phyloP scores from a whole-genome alignment of 2,888 invertebrate genomes.

The Xestia sexstrigata region DNA sequence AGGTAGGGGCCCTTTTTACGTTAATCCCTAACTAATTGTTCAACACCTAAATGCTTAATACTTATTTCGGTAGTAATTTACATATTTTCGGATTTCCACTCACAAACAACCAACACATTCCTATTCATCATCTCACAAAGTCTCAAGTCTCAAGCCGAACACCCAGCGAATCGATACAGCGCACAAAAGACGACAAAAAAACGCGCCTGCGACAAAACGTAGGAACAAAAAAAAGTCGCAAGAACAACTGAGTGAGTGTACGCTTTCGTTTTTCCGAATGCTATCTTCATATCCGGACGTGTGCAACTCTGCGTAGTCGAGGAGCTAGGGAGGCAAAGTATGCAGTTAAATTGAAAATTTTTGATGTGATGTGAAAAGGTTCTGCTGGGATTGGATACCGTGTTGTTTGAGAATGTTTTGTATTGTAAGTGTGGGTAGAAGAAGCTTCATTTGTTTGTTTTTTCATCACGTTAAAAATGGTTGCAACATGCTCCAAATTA shows the following conservation, averaged over 20 bases:
- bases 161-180: slow-evolving; percentile 78
- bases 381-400: slow-evolving; percentile 52
- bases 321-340: slow-evolving; percentile 55
- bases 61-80: not conserved
- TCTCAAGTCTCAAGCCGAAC: slow-evolving; percentile 69
- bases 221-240: slow-evolving; percentile 75
- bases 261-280: slow-evolving; percentile 84
- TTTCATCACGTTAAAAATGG: not conserved
- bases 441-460: slow-evolving; percentile 12
- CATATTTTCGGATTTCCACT: not conserved
- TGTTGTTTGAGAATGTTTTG: slow-evolving; percentile 53
- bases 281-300: slow-evolving; percentile 89
- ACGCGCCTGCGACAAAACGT: slow-evolving; percentile 74
- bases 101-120: slow-evolving; percentile 35
- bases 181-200: slow-evolving; percentile 80
- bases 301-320: slow-evolving; percentile 63
- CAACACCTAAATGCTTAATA: not conserved
- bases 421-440: slow-evolving; percentile 15
- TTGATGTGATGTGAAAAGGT: slow-evolving; percentile 67
- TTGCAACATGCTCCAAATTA: not conserved
- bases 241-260: slow-evolving; percentile 79
- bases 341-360: slow-evolving; percentile 60
- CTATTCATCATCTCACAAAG: slow-evolving; percentile 66
- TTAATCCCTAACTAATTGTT: not conserved
- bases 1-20: not conserved